Evolutionary conservation across 2,113 vertebrate genomes (phyloP), one percentile per base, ranked within the genome.

Genomic region (Nematolebias whitei): DNA sequence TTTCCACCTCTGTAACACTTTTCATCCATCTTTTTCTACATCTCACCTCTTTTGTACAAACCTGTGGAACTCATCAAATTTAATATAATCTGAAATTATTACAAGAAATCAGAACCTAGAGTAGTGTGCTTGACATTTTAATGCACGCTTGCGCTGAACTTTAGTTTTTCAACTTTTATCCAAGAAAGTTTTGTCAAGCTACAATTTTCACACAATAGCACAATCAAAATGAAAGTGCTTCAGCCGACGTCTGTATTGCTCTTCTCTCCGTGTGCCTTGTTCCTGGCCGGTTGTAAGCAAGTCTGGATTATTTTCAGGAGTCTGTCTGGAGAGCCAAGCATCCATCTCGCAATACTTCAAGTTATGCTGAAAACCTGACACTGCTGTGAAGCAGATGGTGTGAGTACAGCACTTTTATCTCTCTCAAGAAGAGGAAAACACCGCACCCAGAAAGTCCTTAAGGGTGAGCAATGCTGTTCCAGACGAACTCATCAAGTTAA

Each of bases 341-440:
- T 71, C 41, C 71, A 71, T 20, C 29, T 55, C 62, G 78, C 58
- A 78, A 61, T 81, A 68, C 56, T 70, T 81, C 58, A 80, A 41
- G 53, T 69, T 70, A 26, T 63, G 45, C 58, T 67, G 72, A 76
- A 62, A 76, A 78, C 56, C 63, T 61, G 45, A 76, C 72, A 47
- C 3, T 12, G 47, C 3, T 12, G 47, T 13, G 26, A 64, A 82
- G 80, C 83, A 90, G 85, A 89, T 82, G 84, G 78, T 84, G 67
- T 71, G 61, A 64, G 59, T 49, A 66, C 68, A 58, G 58, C 57
- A 50, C 19, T 53, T 73, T 62, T 43, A 60, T 68, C 58, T 62
- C 59, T 73, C 55, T 45, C 48, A 64, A 53, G 49, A 63, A 52
- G 59, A 69, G 20, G 63, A 59, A 50, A 41, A 62, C 82, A 24